Evolutionary conservation across 2,888 invertebrate genomes (phyloP).

Genomic region (Sthenelais limicola): DNA sequence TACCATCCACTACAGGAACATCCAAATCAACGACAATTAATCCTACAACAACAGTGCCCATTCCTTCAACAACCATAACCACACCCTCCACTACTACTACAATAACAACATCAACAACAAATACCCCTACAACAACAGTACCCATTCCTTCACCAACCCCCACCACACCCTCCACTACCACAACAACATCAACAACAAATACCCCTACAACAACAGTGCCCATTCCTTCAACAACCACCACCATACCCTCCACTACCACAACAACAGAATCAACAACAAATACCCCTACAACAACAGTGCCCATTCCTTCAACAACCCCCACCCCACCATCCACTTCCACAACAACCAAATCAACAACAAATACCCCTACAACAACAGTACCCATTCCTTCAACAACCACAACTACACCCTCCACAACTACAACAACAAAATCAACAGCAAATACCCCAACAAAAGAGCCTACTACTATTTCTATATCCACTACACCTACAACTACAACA

Average conservation of each 20-base stretch:
- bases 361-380: not conserved
- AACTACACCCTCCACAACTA: not conserved
- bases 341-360: not conserved
- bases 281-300: not conserved
- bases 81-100: constrained; percentile 15
- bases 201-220: not conserved
- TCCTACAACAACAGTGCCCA: constrained; percentile 6
- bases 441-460: not conserved
- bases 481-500: not conserved
- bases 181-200: constrained; percentile 5
- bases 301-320: not conserved
- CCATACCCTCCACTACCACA: not conserved
- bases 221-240: constrained; percentile 1
- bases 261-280: not conserved
- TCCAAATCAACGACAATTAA: constrained; percentile 29
- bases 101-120: constrained; percentile 25
- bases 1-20: constrained; percentile 5
- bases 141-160: constrained; percentile 14
- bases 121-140: constrained; percentile 2
- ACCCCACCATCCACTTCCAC: not conserved
- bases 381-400: not conserved
- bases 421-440: not conserved
- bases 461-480: too few relatives aligned
- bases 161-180: not conserved
- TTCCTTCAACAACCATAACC: not conserved